Evolutionary conservation across 1,140 invertebrate species (phyloP).

Genomic region (Polyergus mexicanus): DNA sequence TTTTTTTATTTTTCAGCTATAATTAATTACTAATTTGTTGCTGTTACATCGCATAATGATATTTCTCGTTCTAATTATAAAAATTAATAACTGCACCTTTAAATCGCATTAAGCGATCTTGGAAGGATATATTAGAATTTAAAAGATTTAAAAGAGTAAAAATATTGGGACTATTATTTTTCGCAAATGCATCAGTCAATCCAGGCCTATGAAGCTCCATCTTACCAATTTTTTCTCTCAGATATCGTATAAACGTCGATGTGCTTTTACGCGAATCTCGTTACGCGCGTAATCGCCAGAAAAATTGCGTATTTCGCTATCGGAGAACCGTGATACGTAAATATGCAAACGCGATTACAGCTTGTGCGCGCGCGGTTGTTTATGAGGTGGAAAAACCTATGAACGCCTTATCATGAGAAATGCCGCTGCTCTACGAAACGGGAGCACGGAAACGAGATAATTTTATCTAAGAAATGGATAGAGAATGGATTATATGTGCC

Average conservation of each 20-base stretch:
- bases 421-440: background rate
- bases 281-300: conserved; percentile 26
- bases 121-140: background rate
- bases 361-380: conserved; percentile 23
- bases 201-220: background rate
- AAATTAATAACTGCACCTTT: background rate
- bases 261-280: conserved; percentile 5
- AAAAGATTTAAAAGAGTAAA: conserved; percentile 14
- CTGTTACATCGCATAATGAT: background rate
- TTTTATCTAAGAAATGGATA: background rate
- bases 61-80: background rate
- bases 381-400: conserved; percentile 52
- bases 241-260: conserved; percentile 13
- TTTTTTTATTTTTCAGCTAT: background rate
- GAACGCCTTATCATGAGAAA: conserved; percentile 47
- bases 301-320: conserved; percentile 55
- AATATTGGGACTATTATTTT: background rate
- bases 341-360: conserved; percentile 53
- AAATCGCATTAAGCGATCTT: background rate
- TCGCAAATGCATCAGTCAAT: background rate
- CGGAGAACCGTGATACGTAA: conserved; percentile 33
- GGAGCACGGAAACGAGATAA: background rate
- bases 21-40: background rate
- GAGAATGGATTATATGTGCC: background rate
- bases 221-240: background rate